These are phyloP conservation scores for Pteronotus mesoamericanus DNA, from an alignment of 2,797 vertebrate species.

Conservation along the genomic window DNA sequence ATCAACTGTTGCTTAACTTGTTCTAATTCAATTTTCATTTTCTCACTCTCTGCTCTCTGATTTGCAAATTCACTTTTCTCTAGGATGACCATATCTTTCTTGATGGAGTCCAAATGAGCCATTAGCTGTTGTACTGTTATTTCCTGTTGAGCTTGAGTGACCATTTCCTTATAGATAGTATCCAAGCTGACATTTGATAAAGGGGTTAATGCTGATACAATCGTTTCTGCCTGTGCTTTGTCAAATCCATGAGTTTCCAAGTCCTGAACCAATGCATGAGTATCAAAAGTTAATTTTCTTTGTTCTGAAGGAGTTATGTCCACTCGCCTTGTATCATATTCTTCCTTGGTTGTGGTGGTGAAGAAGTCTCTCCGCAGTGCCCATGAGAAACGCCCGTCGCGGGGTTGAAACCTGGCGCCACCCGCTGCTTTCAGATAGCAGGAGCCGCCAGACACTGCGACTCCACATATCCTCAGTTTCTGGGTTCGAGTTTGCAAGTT, in stretches of 20 bases:
- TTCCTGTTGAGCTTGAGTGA: constrained; percentile 94
- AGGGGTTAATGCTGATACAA: constrained; percentile 87
- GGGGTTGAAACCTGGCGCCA: not conserved
- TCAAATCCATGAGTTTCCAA: constrained; percentile 91
- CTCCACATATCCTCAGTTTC: constrained; percentile 28
- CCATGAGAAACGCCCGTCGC: not conserved
- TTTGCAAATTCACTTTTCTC: constrained; percentile 98
- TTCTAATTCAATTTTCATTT: constrained; percentile 95
- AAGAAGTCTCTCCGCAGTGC: constrained; percentile 80
- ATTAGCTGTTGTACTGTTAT: constrained; percentile 95
- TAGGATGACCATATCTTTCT: constrained; percentile 98
- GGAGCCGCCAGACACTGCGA: accelerated
- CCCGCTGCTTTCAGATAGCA: not conserved
- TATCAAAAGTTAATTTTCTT: constrained; percentile 94
- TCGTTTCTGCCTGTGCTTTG: constrained; percentile 91
- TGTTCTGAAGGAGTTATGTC: constrained; percentile 92
- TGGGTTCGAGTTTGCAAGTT: accelerated
- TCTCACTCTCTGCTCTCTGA: constrained; percentile 94
- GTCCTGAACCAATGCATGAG: constrained; percentile 89
- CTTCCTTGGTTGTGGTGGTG: constrained; percentile 55
- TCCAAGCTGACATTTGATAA: constrained; percentile 92
- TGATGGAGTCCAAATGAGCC: constrained; percentile 94
- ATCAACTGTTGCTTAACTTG: constrained; percentile 89
- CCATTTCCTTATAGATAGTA: constrained; percentile 95
- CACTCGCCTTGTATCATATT: constrained; percentile 89